These are phyloP conservation scores for Accipiter virgatus DNA, from an alignment of 2,113 vertebrate genomes.

Conservation along the genomic window DNA sequence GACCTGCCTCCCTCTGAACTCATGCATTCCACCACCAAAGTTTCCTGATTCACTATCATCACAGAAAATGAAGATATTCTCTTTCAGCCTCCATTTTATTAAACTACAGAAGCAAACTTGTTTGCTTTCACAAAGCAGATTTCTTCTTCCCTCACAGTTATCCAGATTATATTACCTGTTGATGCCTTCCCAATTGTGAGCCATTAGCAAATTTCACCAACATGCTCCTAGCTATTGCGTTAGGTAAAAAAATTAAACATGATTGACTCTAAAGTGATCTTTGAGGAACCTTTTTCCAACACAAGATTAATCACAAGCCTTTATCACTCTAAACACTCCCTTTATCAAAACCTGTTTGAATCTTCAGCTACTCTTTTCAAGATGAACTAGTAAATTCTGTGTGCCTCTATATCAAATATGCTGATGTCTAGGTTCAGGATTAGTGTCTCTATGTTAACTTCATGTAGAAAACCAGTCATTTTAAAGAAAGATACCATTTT, in stretches of 20 bases:
- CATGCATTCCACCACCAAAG: not conserved
- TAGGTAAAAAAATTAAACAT: not conserved
- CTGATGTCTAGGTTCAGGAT: not conserved
- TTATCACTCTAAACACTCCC: not conserved
- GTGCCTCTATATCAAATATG: not conserved
- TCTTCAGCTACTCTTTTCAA: not conserved
- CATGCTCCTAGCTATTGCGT: not conserved
- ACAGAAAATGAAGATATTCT: not conserved
- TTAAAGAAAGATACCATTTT: not conserved
- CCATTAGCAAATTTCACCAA: not conserved
- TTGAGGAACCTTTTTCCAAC: not conserved
- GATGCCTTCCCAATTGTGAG: not conserved
- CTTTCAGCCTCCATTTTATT: not conserved
- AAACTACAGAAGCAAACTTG: not conserved
- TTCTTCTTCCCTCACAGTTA: not conserved
- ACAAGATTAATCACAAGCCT: not conserved
- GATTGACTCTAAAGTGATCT: not conserved
- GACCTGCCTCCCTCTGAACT: not conserved
- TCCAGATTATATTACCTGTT: not conserved
- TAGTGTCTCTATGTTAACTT: not conserved
- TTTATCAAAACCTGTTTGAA: not conserved
- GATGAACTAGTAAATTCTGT: not conserved
- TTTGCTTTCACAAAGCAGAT: not conserved
- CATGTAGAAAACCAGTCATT: not conserved
- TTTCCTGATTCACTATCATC: not conserved